phyloP scores from a whole-genome alignment of 2,888 invertebrate species.

The Drosophila tripunctata region DNA sequence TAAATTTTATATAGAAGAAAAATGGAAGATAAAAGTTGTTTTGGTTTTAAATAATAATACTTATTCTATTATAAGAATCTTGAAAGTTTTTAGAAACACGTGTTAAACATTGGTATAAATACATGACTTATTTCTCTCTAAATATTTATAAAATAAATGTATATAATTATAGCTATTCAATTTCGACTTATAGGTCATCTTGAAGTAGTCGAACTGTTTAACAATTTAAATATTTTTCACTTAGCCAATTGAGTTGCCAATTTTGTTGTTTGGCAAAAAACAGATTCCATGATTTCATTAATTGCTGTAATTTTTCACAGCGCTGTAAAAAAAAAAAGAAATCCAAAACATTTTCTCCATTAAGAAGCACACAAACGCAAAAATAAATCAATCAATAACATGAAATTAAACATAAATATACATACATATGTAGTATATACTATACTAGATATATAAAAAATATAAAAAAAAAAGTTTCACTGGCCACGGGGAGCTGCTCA shows the following conservation, averaged over 20 bases:
- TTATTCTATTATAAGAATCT: no score
- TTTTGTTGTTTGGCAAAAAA: slow-evolving; percentile 5
- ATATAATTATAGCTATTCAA: no score
- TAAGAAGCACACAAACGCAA: slow-evolving; percentile 65
- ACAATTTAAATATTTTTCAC: slow-evolving; percentile 27
- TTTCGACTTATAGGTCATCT: neutral
- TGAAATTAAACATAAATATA: slow-evolving; percentile 70
- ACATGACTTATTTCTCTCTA: no score
- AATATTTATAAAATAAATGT: no score
- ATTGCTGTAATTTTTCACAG: slow-evolving; percentile 69
- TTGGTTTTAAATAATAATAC: no score
- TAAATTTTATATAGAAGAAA: no score
- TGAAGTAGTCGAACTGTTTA: neutral
- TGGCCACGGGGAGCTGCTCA: slow-evolving; percentile 47
- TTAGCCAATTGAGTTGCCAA: slow-evolving; percentile 50
- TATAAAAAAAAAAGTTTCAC: slow-evolving; percentile 49
- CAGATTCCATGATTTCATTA: slow-evolving; percentile 48
- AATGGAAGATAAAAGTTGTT: no score
- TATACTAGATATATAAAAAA: slow-evolving; percentile 36
- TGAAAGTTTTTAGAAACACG: no score
- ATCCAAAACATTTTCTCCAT: slow-evolving; percentile 64
- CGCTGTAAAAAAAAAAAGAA: slow-evolving; percentile 16
- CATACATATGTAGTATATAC: slow-evolving; percentile 26
- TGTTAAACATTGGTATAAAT: no score
- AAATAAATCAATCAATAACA: slow-evolving; percentile 82